Evolutionary conservation across 2,797 vertebrate genomes (phyloP), one percentile per base, ranked within the genome.

Genomic region (Sternotherus odoratus): DNA sequence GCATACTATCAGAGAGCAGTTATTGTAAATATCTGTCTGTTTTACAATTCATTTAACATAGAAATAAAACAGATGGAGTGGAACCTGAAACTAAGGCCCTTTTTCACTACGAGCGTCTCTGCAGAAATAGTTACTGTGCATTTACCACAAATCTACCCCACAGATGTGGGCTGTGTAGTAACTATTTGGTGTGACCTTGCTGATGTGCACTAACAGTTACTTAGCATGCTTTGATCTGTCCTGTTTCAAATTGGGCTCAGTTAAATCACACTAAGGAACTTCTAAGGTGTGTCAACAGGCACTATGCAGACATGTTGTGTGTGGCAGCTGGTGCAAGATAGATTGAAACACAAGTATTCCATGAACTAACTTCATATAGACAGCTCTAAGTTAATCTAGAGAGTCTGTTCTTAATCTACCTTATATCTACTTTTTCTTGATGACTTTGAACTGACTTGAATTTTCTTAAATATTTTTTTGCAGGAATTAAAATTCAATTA

Each of bases 391-490:
- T 66, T 66, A 66, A 21, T 36, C 10, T 36, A 69, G n/a, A 36
- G 3, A 69, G 33, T 36, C 33, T 66, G 60, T n/a, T 69, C 19
- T 69, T 69, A 39, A 11, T 69, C 63, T 66, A 36, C 57, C 90
- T 26, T 12, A 19, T 79, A 56, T 87, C 53, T 56, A 2, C 85
- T 30, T 83, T 88, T 82, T 39, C 83, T 63, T n/a, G 12, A 17
- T 1, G 2, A 26, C 83, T 94, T 56, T 80, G 75, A 84, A 63
- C 6, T 7, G 39, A 36, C 13, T 74, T 13, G 83, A 19, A 5
- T 88, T 93, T 88, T 48, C 56, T 94, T 28, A 30, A 88, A 48
- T 78, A 92, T 12, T 88, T 86, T 86, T 39, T 79, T 86, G 93
- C 36, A 39, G 6, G 23, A 57, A 33, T 91, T 79, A 53, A 48